phyloP scores from a whole-genome alignment of 2,888 invertebrate genomes.

The Drosophila setosimentum region DNA sequence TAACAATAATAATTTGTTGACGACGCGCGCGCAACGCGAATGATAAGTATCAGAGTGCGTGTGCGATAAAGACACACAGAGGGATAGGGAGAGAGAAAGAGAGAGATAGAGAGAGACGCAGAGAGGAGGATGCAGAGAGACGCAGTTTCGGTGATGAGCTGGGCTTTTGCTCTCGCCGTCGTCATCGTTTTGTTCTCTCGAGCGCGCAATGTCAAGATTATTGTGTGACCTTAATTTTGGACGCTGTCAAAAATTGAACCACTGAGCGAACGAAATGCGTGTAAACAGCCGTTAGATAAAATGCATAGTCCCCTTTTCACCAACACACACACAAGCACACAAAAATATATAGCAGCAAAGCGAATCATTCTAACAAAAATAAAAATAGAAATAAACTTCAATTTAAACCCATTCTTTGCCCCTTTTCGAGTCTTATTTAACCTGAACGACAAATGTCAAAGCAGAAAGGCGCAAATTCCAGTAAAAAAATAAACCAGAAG shows the following conservation, averaged over 20 bases:
- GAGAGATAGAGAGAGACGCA: not conserved
- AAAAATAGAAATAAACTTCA: not conserved
- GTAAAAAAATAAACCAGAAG: slow-evolving; percentile 19
- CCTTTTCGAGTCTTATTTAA: slow-evolving; percentile 16
- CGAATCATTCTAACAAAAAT: slow-evolving; percentile 9
- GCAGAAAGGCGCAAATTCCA: slow-evolving; percentile 38
- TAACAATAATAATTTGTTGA: slow-evolving; percentile 46
- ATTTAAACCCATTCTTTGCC: not conserved
- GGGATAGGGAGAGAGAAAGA: not conserved
- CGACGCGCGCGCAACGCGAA: slow-evolving; percentile 33
- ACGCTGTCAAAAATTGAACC: slow-evolving; percentile 53
- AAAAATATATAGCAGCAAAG: slow-evolving; percentile 47
- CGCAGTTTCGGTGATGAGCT: slow-evolving; percentile 36
- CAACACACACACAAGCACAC: not conserved
- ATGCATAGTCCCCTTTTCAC: slow-evolving; percentile 10
- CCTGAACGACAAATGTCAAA: slow-evolving; percentile 46
- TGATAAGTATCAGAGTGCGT: slow-evolving; percentile 43
- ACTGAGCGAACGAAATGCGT: slow-evolving; percentile 34
- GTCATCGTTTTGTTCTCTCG: slow-evolving; percentile 44
- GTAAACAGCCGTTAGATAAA: slow-evolving; percentile 48
- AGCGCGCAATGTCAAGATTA: slow-evolving; percentile 73
- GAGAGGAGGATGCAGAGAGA: not conserved
- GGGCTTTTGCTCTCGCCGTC: slow-evolving; percentile 19
- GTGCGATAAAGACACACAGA: not conserved
- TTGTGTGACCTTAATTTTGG: slow-evolving; percentile 72